These are phyloP conservation scores for Pygoscelis adeliae DNA, from an alignment of 2,113 vertebrate genomes.

Conservation along the genomic window DNA sequence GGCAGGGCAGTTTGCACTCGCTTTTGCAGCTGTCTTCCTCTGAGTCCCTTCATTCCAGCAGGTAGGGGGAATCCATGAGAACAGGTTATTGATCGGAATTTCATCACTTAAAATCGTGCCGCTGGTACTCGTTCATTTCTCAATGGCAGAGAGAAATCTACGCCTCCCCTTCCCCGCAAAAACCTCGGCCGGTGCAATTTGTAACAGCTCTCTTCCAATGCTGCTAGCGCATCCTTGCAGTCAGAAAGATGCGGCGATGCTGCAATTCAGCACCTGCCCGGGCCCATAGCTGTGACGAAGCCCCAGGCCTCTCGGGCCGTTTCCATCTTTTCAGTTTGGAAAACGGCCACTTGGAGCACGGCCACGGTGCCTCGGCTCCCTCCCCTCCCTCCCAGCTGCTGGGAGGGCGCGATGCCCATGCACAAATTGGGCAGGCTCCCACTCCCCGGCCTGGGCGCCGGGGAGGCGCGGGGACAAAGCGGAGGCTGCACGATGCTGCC, in stretches of 20 bases:
- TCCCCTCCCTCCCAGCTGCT: constrained; percentile 3
- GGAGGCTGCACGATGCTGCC: neutral
- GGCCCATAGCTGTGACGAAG: neutral
- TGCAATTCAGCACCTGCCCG: rapidly evolving
- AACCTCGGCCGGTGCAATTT: rapidly evolving
- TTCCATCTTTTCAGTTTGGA: neutral
- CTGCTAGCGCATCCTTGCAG: neutral
- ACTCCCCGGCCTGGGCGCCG: neutral
- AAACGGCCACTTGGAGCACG: neutral
- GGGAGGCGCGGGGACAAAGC: neutral
- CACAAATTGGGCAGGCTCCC: neutral
- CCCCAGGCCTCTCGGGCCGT: neutral
- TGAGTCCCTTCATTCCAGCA: neutral
- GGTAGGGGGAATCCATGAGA: neutral
- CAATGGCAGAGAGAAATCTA: neutral
- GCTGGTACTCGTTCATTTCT: neutral
- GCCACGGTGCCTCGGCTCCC: neutral
- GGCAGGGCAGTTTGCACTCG: rapidly evolving
- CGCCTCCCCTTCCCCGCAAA: neutral
- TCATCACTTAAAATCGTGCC: neutral
- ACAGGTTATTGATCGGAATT: neutral
- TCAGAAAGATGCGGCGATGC: rapidly evolving
- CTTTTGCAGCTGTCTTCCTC: neutral
- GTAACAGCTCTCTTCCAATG: rapidly evolving
- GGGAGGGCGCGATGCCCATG: neutral